phyloP scores from a whole-genome alignment of 2,113 vertebrate species.

The Cricetomys ansorgei region DNA sequence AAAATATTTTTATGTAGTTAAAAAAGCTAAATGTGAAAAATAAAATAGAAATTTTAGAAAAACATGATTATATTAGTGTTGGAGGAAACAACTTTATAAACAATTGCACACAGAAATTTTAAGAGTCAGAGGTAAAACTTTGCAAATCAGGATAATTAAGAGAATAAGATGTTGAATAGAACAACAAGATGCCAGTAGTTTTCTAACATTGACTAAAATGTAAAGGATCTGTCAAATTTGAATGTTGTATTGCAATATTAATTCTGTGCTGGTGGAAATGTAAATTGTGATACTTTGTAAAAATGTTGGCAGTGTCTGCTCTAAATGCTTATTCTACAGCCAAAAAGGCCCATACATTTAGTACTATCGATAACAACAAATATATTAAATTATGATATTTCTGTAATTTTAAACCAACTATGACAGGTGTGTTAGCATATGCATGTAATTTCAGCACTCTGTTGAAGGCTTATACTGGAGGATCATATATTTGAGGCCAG shows the following conservation, averaged over 20 bases:
- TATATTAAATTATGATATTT: background rate
- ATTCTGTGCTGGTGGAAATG: background rate
- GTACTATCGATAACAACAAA: background rate
- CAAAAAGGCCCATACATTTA: background rate
- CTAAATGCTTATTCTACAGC: background rate
- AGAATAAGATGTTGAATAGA: background rate
- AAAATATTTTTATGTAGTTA: background rate
- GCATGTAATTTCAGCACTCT: background rate
- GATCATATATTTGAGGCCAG: background rate
- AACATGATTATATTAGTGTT: background rate
- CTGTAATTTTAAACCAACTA: background rate
- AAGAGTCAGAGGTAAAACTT: background rate
- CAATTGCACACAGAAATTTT: background rate
- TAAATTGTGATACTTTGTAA: background rate
- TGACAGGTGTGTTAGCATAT: background rate
- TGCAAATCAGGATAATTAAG: background rate
- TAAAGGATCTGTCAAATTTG: background rate
- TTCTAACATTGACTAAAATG: background rate
- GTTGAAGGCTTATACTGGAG: background rate
- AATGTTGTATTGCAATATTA: background rate
- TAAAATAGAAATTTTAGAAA: conserved; percentile 18
- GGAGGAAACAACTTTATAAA: background rate
- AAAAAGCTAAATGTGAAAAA: conserved; percentile 13
- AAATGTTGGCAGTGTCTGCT: background rate
- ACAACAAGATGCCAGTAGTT: background rate